Evolutionary conservation across 2,888 invertebrate genomes (phyloP).

Genomic region (Polylopha cassiicola): DNA sequence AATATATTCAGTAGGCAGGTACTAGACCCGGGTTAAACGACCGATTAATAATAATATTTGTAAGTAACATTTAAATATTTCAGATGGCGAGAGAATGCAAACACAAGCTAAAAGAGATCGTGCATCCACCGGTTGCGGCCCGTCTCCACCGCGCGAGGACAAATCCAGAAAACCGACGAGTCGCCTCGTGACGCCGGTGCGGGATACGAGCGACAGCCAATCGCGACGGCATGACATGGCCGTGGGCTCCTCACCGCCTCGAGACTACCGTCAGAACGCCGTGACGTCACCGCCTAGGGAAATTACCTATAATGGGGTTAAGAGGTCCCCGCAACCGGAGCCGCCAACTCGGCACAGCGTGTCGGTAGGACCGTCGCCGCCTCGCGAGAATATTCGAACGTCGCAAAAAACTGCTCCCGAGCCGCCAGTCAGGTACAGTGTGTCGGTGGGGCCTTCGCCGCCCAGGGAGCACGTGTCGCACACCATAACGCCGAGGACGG

Average conservation of each 20-base stretch:
- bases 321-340: conserved; percentile 26
- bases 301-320: conserved; percentile 8
- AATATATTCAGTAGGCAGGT: too few species aligned
- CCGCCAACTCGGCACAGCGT: conserved; percentile 44
- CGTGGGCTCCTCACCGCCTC: conserved; percentile 64
- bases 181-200: conserved; percentile 67
- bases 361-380: conserved; percentile 60
- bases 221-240: conserved; percentile 53
- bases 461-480: conserved; percentile 15
- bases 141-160: conserved; percentile 77
- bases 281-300: background rate
- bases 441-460: conserved; percentile 24
- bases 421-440: conserved; percentile 8
- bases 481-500: conserved; percentile 23
- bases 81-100: conserved; percentile 36
- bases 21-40: too few species aligned
- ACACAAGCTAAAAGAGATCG: conserved; percentile 53
- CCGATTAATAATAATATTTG: too few species aligned
- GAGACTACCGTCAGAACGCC: conserved; percentile 37
- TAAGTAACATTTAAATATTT: too few species aligned
- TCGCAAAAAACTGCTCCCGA: conserved; percentile 22
- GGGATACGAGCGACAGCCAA: conserved; percentile 38
- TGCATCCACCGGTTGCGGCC: conserved; percentile 79
- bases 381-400: conserved; percentile 38
- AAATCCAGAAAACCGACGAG: conserved; percentile 35